Conservation (phyloP, 2,888 invertebrate species). For the Trichacis sp. region DNA sequence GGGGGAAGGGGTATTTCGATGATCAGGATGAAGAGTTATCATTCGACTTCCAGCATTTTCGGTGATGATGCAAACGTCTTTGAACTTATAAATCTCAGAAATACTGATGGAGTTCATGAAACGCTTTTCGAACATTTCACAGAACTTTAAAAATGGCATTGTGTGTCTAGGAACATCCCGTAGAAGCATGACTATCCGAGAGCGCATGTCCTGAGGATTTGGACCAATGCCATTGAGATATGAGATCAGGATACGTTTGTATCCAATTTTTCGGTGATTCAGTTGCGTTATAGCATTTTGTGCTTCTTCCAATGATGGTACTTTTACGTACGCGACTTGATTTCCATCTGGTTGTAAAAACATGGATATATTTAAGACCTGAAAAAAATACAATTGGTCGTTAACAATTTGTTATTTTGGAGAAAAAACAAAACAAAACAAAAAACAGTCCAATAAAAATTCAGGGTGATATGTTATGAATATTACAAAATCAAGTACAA, state of each 20-base stretch:
- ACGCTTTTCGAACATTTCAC: conserved; percentile 85
- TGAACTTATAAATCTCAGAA: conserved; percentile 79
- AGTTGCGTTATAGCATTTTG: conserved; percentile 84
- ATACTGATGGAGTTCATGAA: conserved; percentile 82
- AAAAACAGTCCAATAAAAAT: no score
- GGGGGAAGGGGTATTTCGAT: conserved; percentile 73
- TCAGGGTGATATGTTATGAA: no score
- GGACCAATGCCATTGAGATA: conserved; percentile 76
- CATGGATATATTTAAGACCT: conserved; percentile 75
- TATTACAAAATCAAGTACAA: no score
- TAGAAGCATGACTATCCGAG: conserved; percentile 80
- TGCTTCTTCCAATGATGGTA: conserved; percentile 79
- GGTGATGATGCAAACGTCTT: conserved; percentile 80
- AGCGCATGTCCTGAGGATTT: conserved; percentile 76
- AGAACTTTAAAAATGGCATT: conserved; percentile 83
- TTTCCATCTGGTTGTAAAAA: conserved; percentile 77
- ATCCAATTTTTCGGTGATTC: conserved; percentile 85
- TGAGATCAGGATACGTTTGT: conserved; percentile 83
- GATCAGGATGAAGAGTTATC: conserved; percentile 77
- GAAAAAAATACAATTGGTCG: no score
- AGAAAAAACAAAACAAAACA: no score
- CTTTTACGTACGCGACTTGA: conserved; percentile 78
- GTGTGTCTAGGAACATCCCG: conserved; percentile 81
- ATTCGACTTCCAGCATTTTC: conserved; percentile 79
- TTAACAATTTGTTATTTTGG: no score